phyloP scores from a whole-genome alignment of 2,888 invertebrate species.

The Trachelus troglodyta region DNA sequence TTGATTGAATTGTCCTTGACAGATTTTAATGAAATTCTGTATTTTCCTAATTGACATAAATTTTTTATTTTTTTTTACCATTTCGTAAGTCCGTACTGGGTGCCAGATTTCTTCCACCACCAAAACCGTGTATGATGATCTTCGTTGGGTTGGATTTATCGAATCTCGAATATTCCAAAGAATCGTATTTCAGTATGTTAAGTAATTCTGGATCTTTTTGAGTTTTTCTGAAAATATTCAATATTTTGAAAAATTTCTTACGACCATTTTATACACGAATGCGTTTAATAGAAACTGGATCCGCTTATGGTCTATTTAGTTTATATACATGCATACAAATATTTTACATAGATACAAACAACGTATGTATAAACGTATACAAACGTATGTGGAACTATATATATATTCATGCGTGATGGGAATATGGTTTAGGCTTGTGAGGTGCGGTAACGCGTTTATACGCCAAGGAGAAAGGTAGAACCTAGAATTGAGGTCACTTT shows the following conservation, averaged over 20 bases:
- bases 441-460: background rate
- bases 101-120: slow-evolving; percentile 83
- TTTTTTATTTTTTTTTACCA: slow-evolving; percentile 52
- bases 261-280: background rate
- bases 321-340: no score
- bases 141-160: slow-evolving; percentile 85
- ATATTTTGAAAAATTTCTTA: background rate
- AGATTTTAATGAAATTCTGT: background rate
- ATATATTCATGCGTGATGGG: background rate
- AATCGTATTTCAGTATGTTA: slow-evolving; percentile 77
- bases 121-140: slow-evolving; percentile 91
- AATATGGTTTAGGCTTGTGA: background rate
- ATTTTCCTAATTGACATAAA: background rate
- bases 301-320: no score
- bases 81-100: slow-evolving; percentile 88
- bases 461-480: slow-evolving; percentile 57
- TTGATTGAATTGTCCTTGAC: background rate
- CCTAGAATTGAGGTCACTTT: slow-evolving; percentile 62
- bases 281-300: background rate
- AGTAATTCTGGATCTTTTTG: slow-evolving; percentile 80
- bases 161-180: slow-evolving; percentile 80
- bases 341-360: no score
- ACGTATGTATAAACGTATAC: background rate
- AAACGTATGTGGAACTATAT: background rate
- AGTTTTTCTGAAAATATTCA: slow-evolving; percentile 70